Conservation (phyloP, 1,140 invertebrate species). For the Cepaea nemoralis region DNA sequence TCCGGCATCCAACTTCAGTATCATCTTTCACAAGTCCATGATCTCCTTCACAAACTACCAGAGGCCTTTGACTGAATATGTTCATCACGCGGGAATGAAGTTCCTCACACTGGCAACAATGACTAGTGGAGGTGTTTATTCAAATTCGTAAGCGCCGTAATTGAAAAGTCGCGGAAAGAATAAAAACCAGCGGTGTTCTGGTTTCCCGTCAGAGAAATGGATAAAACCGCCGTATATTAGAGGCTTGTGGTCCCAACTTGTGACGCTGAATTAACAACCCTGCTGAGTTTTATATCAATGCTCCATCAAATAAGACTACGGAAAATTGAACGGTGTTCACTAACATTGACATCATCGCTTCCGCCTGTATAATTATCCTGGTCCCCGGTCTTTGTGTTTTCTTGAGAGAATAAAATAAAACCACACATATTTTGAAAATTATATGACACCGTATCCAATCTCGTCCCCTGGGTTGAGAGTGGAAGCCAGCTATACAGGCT, state of each 20-base stretch:
- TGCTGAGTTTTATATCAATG: background rate
- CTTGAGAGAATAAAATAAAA: too few relatives aligned
- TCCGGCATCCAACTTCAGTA: too few relatives aligned
- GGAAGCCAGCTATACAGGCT: too few relatives aligned
- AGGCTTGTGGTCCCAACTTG: background rate
- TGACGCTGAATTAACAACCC: background rate
- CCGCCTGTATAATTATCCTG: background rate
- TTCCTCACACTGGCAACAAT: background rate
- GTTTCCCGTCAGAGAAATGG: background rate
- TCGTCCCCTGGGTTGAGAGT: too few relatives aligned
- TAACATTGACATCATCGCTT: background rate
- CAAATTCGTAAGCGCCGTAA: background rate
- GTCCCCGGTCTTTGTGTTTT: background rate
- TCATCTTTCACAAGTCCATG: too few relatives aligned
- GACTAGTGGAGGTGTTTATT: background rate
- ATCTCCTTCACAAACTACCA: too few relatives aligned
- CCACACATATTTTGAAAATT: too few relatives aligned
- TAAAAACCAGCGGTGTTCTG: conserved; percentile 3
- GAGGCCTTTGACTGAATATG: too few relatives aligned
- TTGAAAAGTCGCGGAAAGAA: background rate
- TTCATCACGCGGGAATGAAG: too few relatives aligned
- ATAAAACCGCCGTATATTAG: background rate
- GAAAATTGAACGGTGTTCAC: conserved; percentile 6
- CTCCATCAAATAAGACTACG: background rate
- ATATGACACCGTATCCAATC: too few relatives aligned